Evolutionary conservation across 2,797 vertebrate species (phyloP), one percentile per base, ranked within the genome.

Genomic region (Lepus oiostolus): DNA sequence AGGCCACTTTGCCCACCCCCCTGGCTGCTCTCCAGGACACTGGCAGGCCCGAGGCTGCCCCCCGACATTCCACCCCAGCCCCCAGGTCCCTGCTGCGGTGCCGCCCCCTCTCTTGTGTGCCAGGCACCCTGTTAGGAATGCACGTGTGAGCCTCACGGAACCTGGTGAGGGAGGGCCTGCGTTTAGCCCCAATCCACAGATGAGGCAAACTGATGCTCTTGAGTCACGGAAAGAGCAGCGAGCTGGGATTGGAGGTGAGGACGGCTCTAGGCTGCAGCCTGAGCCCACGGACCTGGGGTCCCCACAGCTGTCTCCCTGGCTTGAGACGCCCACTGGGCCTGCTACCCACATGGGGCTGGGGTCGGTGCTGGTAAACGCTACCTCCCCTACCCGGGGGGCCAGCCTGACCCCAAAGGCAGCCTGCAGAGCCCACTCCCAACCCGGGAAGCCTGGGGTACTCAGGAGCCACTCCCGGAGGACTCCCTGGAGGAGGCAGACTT

Each of bases 161-260:
- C 47, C 17, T 72, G 54, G 47, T 42, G 47, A 65, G n/a, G 71
- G 35, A 38, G 70, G 65, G 21, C 42, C 50, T 83, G 28, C 65
- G 82, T 91, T 75, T 81, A 85, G 9, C 19, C 12, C 32, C 32
- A 54, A 79, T 92, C 95, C 88, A 88, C 80, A 84, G 79, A 88
- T 50, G 4, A 89, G 47, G 17, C n/a, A 1, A 83, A 91, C 74
- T 4, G 21, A 30, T 68, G 30, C 62, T 47, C 22, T 19, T 14
- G 80, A 35, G 63, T 70, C 67, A 79, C 17, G 47, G 38, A 67
- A 47, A 32, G 71, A 62, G 50, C 9, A 28, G 63, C 30, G 63
- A 62, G 24, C 5, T 12, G 71, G 74, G 16, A 35, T 38, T 2
- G 6, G 68, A 77, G 71, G 5, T 17, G 50, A 58, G 24, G 74